phyloP scores from a whole-genome alignment of 2,888 invertebrate species.

The Ophonus ardosiacus region DNA sequence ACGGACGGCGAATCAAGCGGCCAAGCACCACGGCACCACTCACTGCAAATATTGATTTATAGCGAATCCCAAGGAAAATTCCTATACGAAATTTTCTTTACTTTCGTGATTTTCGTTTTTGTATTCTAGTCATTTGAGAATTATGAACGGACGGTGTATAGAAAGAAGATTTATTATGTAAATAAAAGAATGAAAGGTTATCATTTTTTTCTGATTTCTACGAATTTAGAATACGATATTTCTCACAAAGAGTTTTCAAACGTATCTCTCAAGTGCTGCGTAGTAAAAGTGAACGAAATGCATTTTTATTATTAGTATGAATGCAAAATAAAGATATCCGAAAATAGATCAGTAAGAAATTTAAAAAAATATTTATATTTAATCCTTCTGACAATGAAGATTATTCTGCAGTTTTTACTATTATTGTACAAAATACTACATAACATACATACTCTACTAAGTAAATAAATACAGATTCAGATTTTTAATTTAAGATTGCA shows the following conservation, averaged over 20 bases:
- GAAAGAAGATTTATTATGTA: conserved; percentile 36
- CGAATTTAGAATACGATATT: conserved; percentile 14
- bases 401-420: no score
- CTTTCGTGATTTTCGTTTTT: conserved; percentile 42
- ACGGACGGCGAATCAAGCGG: conserved; percentile 20
- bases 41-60: conserved; percentile 59
- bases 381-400: no score
- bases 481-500: no score
- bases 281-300: not conserved
- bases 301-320: no score
- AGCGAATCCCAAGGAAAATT: conserved; percentile 47
- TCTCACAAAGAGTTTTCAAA: not conserved
- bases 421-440: no score
- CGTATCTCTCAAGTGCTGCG: not conserved
- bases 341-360: no score
- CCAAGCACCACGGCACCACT: conserved; percentile 36
- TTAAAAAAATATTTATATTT: no score
- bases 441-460: no score
- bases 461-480: no score
- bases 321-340: no score
- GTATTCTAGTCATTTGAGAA: conserved; percentile 50
- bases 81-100: conserved; percentile 35
- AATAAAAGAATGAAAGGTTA: conserved; percentile 47
- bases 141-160: conserved; percentile 26
- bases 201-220: conserved; percentile 19